phyloP scores from a whole-genome alignment of 2,888 invertebrate species.

The Criorhina ranunculi region DNA sequence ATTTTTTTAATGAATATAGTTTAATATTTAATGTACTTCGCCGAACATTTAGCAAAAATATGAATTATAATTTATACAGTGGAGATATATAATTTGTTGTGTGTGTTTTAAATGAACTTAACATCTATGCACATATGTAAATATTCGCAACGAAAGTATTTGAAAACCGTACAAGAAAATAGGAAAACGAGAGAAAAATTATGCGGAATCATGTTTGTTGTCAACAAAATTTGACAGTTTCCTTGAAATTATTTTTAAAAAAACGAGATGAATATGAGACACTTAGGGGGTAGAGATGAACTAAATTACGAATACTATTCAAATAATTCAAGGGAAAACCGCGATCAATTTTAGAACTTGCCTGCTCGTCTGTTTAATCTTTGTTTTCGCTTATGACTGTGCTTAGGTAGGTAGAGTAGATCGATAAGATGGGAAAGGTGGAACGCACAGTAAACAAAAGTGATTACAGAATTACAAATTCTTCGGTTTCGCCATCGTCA shows the following conservation, averaged over 20 bases:
- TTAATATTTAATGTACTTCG: conserved; percentile 65
- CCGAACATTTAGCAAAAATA: conserved; percentile 64
- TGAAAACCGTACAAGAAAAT: conserved; percentile 66
- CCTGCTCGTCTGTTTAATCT: conserved; percentile 26
- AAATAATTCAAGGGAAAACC: conserved; percentile 40
- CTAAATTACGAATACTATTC: conserved; percentile 68
- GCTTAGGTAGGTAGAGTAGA: conserved; percentile 64
- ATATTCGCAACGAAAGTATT: conserved; percentile 63
- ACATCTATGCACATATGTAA: conserved; percentile 55
- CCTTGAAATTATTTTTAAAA: conserved; percentile 33
- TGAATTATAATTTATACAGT: conserved; percentile 63
- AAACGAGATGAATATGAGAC: conserved; percentile 55
- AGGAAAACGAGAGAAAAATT: conserved; percentile 41
- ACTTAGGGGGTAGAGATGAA: conserved; percentile 48
- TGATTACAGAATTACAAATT: conserved; percentile 88
- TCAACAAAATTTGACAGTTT: conserved; percentile 22
- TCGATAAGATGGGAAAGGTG: conserved; percentile 52
- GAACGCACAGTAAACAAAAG: conserved; percentile 3
- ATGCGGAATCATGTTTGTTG: conserved; percentile 18
- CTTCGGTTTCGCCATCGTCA: conserved; percentile 89
- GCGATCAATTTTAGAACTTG: conserved; percentile 36
- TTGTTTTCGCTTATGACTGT: conserved; percentile 30
- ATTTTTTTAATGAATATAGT: conserved; percentile 53
- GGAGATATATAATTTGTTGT: conserved; percentile 43
- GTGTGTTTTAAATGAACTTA: conserved; percentile 61